Evolutionary conservation across 2,113 vertebrate genomes (phyloP), one percentile per base, ranked within the genome.

Genomic region (Gasterosteus nipponicus): DNA sequence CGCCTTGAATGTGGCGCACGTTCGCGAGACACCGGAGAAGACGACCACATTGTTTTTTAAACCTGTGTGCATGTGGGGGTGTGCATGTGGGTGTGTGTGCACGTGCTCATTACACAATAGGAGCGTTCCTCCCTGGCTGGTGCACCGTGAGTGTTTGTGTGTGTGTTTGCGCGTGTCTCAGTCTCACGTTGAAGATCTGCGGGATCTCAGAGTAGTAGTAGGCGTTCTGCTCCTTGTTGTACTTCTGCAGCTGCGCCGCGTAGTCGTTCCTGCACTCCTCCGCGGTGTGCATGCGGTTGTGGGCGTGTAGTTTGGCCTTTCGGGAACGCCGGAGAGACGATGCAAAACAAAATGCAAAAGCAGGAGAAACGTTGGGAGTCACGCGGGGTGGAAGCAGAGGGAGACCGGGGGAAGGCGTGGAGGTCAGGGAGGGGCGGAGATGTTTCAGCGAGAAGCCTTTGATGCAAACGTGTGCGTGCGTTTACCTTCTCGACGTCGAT

Each of bases 221-320:
- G 69, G 61, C 53, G 67, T 94, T 95, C 83, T 97, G 96, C 16
- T 96, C 96, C 29, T 94, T 94, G 92, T 97, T 97, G 91, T 93
- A 96, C 51, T 94, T 96, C 91, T 97, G 96, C 0, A 96, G 93
- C 54, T 94, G 92, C 7, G 94, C 90, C 0, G 96, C 96, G 0
- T 97, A 97, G 29, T 96, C 96, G 0, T 94, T 97, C 89, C 96
- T 95, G 90, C 94, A 95, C 75, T 96, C 96, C 39, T 97, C 96
- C 0, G 95, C 95, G 12, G 88, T 85, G 72, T 96, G 95, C 3
- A 85, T 92, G 12, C 95, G 94, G 6, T 82, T 47, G 49, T 95
- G 92, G n/a, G 94, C 94, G 2, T 94, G 93, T 67, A 91, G 90
- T 86, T 94, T 96, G 73, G 94, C 96, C 96, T 97, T 73, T 22